Evolutionary conservation across 2,113 vertebrate genomes (phyloP), one percentile per base, ranked within the genome.

Genomic region (Aramus guarauna): DNA sequence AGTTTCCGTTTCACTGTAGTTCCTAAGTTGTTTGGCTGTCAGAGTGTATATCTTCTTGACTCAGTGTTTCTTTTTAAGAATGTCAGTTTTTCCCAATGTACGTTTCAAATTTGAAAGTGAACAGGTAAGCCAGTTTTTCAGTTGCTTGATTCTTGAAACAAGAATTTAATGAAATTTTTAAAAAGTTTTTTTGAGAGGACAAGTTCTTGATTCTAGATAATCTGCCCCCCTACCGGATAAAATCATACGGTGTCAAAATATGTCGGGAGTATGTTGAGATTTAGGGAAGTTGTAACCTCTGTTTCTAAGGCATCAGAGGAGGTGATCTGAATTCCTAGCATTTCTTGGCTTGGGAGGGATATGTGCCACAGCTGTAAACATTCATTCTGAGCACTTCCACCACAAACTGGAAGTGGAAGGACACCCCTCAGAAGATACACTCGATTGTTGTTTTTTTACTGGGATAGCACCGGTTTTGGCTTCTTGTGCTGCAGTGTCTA

Each of bases 331-430:
- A 69, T 80, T 88, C 30, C 36, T 47, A 9, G 30, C 34, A 10
- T 74, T 78, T 90, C 29, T 63, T 92, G 63, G 5, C 1, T 56
- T 67, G 60, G 5, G 2, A 1, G 36, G n/a, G 9, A 56, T 59
- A 4, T 4, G 1, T 53, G 41, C 5, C 12, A 9, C 5, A 0
- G 55, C 10, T 32, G 15, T 56, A 62, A 48, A 56, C 41, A n/a
- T 27, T 32, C 20, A 30, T 55, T 82, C 56, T 71, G n/a, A 85
- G 17, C 39, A 3, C 62, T 78, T 83, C 15, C 11, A 15, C 14
- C 27, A 12, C 53, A 62, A 73, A 43, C 37, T 47, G 48, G 15
- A 60, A 81, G 7, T 41, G n/a, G n/a, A 75, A 63, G 15, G 43
- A 68, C 20, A 12, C 20, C 9, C 16, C 6, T 79, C 37, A 41